phyloP scores from a whole-genome alignment of 92 coral and sea anemone species.

The Blastomussa wellsi region DNA sequence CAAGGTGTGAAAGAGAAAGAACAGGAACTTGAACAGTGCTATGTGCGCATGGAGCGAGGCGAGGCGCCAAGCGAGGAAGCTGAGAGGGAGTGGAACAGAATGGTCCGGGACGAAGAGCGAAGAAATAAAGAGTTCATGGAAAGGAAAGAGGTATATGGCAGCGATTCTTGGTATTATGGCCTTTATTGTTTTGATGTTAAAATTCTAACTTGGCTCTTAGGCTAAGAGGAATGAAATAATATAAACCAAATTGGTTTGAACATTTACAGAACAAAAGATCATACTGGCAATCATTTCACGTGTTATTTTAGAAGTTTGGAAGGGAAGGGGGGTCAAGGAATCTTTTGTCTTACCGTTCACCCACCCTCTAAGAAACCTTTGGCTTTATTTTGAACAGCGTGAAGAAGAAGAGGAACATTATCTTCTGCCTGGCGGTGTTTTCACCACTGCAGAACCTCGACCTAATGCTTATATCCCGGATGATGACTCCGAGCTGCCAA shows the following conservation, averaged over 20 bases:
- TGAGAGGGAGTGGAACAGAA: conserved; percentile 88
- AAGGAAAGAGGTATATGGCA: conserved; percentile 52
- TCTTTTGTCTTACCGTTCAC: background rate
- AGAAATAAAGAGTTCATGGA: conserved; percentile 61
- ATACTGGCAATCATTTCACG: no score
- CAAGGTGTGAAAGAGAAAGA: conserved; percentile 86
- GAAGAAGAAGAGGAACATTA: conserved; percentile 95
- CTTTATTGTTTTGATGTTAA: background rate
- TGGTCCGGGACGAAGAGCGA: conserved; percentile 84
- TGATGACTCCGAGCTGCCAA: conserved; percentile 96
- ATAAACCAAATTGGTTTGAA: no score
- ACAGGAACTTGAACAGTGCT: conserved; percentile 85
- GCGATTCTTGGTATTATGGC: background rate
- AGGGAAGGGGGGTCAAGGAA: no score
- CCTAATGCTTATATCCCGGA: conserved; percentile 99
- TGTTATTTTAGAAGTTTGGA: no score
- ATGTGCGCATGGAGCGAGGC: conserved; percentile 95
- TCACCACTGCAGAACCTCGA: conserved; percentile 99
- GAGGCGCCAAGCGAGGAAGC: conserved; percentile 96
- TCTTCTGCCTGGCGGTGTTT: conserved; percentile 87
- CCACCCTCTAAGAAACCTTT: background rate
- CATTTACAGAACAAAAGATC: no score
- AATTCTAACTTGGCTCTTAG: no score
- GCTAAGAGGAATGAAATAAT: no score
- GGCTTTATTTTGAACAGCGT: conserved; percentile 57